phyloP scores from a whole-genome alignment of 2,113 vertebrate genomes.

The Leptocoma aspasia region DNA sequence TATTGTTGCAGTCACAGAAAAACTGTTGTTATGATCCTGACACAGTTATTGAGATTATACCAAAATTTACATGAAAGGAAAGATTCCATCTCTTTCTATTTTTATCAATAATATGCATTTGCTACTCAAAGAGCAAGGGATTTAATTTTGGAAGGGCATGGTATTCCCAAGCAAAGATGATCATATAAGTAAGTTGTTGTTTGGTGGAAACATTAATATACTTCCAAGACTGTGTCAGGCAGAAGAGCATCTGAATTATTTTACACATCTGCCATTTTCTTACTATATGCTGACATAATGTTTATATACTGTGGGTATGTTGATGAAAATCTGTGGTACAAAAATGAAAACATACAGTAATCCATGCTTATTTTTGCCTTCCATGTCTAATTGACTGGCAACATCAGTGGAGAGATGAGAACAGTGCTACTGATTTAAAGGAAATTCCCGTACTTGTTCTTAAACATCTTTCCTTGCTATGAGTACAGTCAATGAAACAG shows the following conservation, averaged over 20 bases:
- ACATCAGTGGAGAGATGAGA: not conserved
- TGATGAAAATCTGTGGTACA: not conserved
- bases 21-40: not conserved
- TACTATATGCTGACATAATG: not conserved
- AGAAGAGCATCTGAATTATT: not conserved
- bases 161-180: not conserved
- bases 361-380: not conserved
- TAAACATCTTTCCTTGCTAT: not conserved
- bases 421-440: not conserved
- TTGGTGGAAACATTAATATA: not conserved
- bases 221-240: not conserved
- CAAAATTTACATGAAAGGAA: not conserved
- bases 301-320: not conserved
- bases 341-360: not conserved
- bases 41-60: not conserved
- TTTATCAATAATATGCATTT: not conserved
- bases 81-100: not conserved
- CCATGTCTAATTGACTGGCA: not conserved
- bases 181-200: not conserved
- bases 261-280: not conserved
- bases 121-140: not conserved
- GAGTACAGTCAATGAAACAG: not conserved
- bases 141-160: not conserved
- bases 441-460: not conserved
- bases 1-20: not conserved